Conservation (phyloP, 2,888 invertebrate species). For the Chironomus tentans region DNA sequence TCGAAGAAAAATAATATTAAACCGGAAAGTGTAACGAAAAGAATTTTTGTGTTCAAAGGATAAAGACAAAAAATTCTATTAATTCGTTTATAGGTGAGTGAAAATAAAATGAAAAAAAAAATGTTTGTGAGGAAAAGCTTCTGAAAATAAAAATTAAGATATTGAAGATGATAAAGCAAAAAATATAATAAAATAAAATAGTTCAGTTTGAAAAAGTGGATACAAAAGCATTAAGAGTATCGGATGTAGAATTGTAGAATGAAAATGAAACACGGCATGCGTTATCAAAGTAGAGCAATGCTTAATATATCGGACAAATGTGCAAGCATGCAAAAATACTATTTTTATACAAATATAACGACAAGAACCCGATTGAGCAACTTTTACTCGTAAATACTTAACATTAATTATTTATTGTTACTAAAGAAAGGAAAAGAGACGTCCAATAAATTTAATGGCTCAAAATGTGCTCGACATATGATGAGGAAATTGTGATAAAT, state of each 20-base stretch:
- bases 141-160: neutral
- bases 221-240: neutral
- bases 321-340: neutral
- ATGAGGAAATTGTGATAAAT: too few species aligned
- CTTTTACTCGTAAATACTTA: constrained; percentile 2
- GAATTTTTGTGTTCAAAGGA: neutral
- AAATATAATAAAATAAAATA: neutral
- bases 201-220: neutral
- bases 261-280: neutral
- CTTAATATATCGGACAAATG: neutral
- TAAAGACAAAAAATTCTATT: neutral
- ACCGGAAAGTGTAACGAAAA: constrained; percentile 2
- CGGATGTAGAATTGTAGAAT: neutral
- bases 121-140: neutral
- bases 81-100: constrained; percentile 6
- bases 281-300: constrained; percentile 19
- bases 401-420: neutral
- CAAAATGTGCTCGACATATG: too few species aligned
- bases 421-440: neutral
- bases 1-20: neutral
- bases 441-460: too few species aligned
- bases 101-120: neutral
- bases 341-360: neutral
- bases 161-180: neutral
- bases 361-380: neutral